Percentiles rank a stretch among this genome's conserved stretches.
Conservation (phyloP, 2,797 vertebrate genomes). For the Moxostoma hubbsi region DNA sequence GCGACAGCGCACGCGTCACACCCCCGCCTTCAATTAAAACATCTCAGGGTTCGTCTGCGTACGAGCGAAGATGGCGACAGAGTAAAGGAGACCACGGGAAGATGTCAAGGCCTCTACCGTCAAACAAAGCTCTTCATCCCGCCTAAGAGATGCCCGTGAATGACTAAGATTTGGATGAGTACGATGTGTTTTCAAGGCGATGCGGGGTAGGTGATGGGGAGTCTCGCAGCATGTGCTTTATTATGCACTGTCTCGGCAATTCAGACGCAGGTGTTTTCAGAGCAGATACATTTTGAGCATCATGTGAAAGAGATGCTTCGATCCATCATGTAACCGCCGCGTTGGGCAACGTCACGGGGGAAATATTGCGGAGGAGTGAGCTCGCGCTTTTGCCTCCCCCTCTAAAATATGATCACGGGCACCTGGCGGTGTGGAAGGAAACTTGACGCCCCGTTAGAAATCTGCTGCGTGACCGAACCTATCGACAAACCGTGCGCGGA, state of each 20-base stretch:
- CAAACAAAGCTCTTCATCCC: conserved; percentile 31
- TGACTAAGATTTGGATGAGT: conserved; percentile 56
- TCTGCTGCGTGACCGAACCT: conserved; percentile 76
- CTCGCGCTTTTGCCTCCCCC: conserved; percentile 63
- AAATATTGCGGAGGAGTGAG: conserved; percentile 63
- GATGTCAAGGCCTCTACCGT: conserved; percentile 61
- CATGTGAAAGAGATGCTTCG: conserved; percentile 61
- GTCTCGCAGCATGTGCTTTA: conserved; percentile 60
- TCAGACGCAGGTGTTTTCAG: conserved; percentile 58
- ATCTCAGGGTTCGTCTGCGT: conserved; percentile 80
- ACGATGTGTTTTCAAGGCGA: conserved; percentile 58
- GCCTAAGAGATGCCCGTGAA: conserved; percentile 58
- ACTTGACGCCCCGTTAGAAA: conserved; percentile 77
- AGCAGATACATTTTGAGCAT: conserved; percentile 53
- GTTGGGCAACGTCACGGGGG: conserved; percentile 70
- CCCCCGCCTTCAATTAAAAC: conserved; percentile 67
- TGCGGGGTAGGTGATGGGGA: conserved; percentile 53
- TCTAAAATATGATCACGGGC: conserved; percentile 84
- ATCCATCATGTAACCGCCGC: conserved; percentile 64
- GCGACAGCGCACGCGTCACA: conserved; percentile 66
- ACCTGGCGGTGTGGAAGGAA: conserved; percentile 82
- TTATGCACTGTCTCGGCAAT: conserved; percentile 59
- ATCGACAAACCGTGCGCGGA: conserved; percentile 79
- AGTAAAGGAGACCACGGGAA: conserved; percentile 67
- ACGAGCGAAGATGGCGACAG: conserved; percentile 85